Conservation (phyloP, 64 coral and sea anemone genomes). For the Montipora capricornis region DNA sequence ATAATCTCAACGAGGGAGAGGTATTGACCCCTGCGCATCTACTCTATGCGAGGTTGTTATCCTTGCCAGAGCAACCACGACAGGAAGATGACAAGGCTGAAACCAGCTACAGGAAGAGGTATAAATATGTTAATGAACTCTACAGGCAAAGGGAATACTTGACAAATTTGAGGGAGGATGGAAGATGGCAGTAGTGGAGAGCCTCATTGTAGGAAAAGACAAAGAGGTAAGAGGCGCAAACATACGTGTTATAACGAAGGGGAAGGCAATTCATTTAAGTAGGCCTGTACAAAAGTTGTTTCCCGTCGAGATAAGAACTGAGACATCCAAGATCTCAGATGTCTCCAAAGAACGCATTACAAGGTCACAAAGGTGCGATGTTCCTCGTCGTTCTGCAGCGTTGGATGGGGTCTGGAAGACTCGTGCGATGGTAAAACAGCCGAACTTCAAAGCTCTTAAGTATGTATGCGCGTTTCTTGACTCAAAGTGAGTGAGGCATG, state of each 20-base stretch:
- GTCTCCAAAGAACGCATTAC: not conserved
- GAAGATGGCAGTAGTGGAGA: conserved; percentile 43
- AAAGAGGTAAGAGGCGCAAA: conserved; percentile 1
- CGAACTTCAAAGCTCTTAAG: not conserved
- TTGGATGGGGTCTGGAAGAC: conserved; percentile 13
- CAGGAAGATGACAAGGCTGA: not conserved
- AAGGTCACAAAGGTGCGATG: not conserved
- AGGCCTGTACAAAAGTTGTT: conserved; percentile 31
- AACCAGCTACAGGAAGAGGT: conserved; percentile 1
- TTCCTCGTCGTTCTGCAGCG: conserved; percentile 1
- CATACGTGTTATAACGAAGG: conserved; percentile 5
- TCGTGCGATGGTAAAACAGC: not conserved
- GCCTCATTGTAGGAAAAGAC: conserved; percentile 22
- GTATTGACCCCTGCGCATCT: conserved; percentile 28
- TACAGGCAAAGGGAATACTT: conserved; percentile 27
- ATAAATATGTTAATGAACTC: not conserved
- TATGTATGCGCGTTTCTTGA: not conserved
- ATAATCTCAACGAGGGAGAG: conserved; percentile 7
- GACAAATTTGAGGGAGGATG: conserved; percentile 17
- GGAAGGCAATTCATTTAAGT: not conserved
- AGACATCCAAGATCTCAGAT: not conserved
- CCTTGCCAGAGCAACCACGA: conserved; percentile 8
- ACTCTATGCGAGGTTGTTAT: not conserved
- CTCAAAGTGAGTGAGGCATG: conserved; percentile 16
- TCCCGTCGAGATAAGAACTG: not conserved